These are phyloP conservation scores for Drosophila fungiperda DNA, from an alignment of 2,888 invertebrate genomes.

Conservation along the genomic window DNA sequence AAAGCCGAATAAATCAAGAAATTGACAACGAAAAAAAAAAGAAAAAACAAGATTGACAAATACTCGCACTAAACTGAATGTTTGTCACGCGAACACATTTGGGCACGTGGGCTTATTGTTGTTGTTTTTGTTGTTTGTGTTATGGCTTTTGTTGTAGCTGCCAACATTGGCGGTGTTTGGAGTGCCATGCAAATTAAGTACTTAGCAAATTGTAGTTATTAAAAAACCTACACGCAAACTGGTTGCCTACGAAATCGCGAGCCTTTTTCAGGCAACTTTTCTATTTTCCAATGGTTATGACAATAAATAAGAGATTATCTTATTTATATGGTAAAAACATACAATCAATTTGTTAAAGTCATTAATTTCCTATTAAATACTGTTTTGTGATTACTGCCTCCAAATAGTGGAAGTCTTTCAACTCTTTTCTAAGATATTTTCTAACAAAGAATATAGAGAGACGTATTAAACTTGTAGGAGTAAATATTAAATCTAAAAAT, in stretches of 20 bases:
- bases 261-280: constrained; percentile 6
- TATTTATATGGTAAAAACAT: neutral
- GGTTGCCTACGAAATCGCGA: constrained; percentile 15
- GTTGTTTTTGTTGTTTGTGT: constrained; percentile 6
- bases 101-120: constrained; percentile 36
- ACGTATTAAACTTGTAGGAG: neutral
- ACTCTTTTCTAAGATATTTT: neutral
- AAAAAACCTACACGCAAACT: constrained; percentile 47
- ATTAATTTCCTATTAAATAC: neutral
- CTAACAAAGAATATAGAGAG: neutral
- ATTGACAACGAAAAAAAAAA: constrained; percentile 27
- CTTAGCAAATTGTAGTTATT: constrained; percentile 72
- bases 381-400: neutral
- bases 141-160: constrained; percentile 21
- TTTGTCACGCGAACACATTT: constrained; percentile 54
- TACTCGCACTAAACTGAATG: constrained; percentile 30
- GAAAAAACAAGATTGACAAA: constrained; percentile 1
- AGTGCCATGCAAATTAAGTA: constrained; percentile 69
- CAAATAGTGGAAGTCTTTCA: neutral
- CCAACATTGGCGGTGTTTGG: constrained; percentile 22
- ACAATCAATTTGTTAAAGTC: constrained; percentile 19
- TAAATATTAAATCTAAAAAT: neutral
- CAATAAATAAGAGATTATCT: neutral
- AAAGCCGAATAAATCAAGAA: constrained; percentile 31
- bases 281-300: neutral